Conservation (phyloP, 2,113 vertebrate species). For the Holacanthus passer region DNA sequence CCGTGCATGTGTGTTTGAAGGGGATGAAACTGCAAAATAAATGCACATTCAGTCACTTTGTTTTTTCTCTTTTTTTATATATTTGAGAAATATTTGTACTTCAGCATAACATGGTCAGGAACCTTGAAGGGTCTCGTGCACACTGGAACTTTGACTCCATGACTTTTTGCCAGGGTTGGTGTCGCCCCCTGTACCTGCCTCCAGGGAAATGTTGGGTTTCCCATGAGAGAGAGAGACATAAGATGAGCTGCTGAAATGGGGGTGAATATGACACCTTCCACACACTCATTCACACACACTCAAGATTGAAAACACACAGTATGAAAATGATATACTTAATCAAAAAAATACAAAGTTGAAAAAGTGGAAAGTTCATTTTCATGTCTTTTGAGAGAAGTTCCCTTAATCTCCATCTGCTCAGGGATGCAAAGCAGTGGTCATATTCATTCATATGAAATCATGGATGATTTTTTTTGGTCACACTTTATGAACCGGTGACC, state of each 20-base stretch:
- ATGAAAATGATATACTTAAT: not conserved
- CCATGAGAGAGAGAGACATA: not conserved
- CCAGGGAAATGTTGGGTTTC: not conserved
- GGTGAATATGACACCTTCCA: not conserved
- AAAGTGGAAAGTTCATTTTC: not conserved
- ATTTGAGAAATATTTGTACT: not conserved
- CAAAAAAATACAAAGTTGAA: not conserved
- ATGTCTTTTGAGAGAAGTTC: not conserved
- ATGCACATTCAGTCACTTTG: not conserved
- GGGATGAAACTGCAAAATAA: slow-evolving; percentile 24
- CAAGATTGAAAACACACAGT: fast-evolving
- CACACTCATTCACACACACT: not conserved
- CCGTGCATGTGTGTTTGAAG: not conserved
- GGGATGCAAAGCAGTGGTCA: not conserved
- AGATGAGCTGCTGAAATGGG: not conserved
- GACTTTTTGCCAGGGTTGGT: slow-evolving; percentile 18
- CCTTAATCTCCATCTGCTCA: not conserved
- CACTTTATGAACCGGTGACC: not conserved
- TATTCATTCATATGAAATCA: not conserved
- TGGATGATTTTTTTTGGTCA: not conserved
- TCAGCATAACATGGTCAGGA: not conserved
- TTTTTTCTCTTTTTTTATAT: not conserved
- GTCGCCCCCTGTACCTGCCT: slow-evolving; percentile 42
- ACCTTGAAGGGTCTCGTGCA: not conserved
- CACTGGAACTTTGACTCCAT: not conserved